These are phyloP conservation scores for Drosophila ezoana DNA, from an alignment of 2,888 invertebrate species.

Conservation along the genomic window DNA sequence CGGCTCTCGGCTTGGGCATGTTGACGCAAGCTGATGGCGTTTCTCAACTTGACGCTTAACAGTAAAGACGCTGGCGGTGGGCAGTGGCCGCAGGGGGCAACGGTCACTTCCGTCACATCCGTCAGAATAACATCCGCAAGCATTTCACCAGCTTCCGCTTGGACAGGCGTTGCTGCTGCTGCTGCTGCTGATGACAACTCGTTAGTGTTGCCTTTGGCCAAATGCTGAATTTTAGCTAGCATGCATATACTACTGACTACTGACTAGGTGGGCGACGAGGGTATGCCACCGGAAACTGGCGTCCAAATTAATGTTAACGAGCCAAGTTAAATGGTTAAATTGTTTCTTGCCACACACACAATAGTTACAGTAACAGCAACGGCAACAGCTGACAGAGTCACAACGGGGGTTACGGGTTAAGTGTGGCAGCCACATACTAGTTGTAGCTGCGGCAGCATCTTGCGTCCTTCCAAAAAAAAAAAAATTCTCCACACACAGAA, in stretches of 20 bases:
- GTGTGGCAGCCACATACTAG: conserved; percentile 15
- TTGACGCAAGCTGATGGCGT: conserved; percentile 13
- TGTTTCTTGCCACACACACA: conserved; percentile 53
- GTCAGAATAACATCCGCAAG: conserved; percentile 60
- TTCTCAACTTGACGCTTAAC: conserved; percentile 23
- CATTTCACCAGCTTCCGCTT: conserved; percentile 63
- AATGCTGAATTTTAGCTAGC: conserved; percentile 4
- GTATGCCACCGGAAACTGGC: conserved; percentile 54
- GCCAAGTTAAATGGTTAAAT: conserved; percentile 67
- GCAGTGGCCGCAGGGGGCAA: conserved; percentile 11
- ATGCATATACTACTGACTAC: not conserved
- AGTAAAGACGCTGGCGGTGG: not conserved
- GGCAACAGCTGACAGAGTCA: conserved; percentile 18
- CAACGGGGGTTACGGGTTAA: conserved; percentile 52
- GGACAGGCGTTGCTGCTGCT: conserved; percentile 23
- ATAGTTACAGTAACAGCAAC: conserved; percentile 1
- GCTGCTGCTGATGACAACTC: conserved; percentile 57
- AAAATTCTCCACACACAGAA: conserved; percentile 33
- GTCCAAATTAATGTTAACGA: conserved; percentile 69
- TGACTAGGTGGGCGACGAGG: conserved; percentile 19
- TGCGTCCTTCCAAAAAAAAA: conserved; percentile 1
- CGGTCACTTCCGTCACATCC: conserved; percentile 63
- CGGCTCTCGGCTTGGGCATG: not conserved
- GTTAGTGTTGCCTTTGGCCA: conserved; percentile 51
- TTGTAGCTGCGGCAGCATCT: conserved; percentile 16